A percentile compares a stretch with the other conserved stretches of the same genome.
These are phyloP conservation scores for Trachythela sp. DNA, from an alignment of 64 coral and sea anemone species.

Conservation along the genomic window DNA sequence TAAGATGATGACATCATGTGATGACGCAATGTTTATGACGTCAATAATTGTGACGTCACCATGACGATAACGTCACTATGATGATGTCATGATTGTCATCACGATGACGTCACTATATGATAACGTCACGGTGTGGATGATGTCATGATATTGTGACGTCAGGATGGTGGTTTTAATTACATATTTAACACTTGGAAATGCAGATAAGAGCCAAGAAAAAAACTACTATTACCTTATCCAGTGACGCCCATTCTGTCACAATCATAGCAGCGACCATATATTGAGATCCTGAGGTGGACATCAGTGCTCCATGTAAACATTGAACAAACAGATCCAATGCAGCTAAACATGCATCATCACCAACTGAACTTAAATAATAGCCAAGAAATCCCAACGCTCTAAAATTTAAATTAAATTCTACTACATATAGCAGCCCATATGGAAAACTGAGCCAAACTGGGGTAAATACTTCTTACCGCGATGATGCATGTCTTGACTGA, in stretches of 20 bases:
- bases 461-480: neutral
- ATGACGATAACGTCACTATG: neutral
- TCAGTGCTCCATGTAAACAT: neutral
- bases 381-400: neutral
- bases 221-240: neutral
- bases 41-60: too few relatives aligned
- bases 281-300: neutral
- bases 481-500: neutral
- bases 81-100: neutral
- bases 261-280: neutral
- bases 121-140: too few relatives aligned
- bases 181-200: neutral
- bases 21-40: too few relatives aligned
- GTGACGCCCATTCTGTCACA: neutral
- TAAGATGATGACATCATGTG: neutral
- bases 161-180: too few relatives aligned
- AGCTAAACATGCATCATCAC: neutral
- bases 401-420: neutral
- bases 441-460: neutral
- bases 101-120: too few relatives aligned
- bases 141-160: too few relatives aligned
- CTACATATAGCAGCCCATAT: too few relatives aligned
- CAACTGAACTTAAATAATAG: neutral
- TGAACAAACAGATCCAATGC: slow-evolving; percentile 3
- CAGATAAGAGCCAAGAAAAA: too few relatives aligned